These are phyloP conservation scores for Adelognathus sp. DNA, from an alignment of 2,888 invertebrate genomes.

Conservation along the genomic window DNA sequence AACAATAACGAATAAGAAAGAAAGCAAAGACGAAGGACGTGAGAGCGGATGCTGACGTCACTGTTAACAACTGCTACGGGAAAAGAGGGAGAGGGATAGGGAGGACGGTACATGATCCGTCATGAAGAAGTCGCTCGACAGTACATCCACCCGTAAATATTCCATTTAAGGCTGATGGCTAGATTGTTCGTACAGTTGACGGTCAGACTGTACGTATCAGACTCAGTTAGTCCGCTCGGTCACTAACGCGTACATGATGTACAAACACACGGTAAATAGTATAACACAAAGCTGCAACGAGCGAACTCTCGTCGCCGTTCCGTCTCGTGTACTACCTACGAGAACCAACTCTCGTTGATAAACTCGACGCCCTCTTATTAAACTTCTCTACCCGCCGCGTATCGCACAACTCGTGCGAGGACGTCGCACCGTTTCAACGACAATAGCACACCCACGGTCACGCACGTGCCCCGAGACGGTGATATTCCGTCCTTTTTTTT, in stretches of 20 bases:
- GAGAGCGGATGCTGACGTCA: constrained; percentile 58
- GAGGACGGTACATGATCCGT: constrained; percentile 50
- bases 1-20: constrained; percentile 15
- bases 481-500: neutral
- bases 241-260: constrained; percentile 38
- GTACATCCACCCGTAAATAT: constrained; percentile 69
- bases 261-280: constrained; percentile 1
- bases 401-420: constrained; percentile 6
- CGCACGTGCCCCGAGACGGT: constrained; percentile 13
- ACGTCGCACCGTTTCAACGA: neutral
- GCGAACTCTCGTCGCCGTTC: constrained; percentile 1
- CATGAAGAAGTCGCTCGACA: constrained; percentile 50
- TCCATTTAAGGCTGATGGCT: constrained; percentile 74
- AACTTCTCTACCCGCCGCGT: constrained; percentile 18
- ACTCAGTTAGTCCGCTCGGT: constrained; percentile 61
- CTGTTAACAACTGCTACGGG: constrained; percentile 26
- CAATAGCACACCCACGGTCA: constrained; percentile 41
- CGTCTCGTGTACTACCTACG: constrained; percentile 53
- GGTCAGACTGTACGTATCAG: constrained; percentile 68
- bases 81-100: constrained; percentile 19
- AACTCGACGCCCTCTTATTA: constrained; percentile 49
- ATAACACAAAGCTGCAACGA: constrained; percentile 5
- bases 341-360: constrained; percentile 53
- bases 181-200: constrained; percentile 71
- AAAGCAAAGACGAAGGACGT: constrained; percentile 43